Evolutionary conservation across 2,797 vertebrate species (phyloP).

Genomic region (Sus cebifrons): DNA sequence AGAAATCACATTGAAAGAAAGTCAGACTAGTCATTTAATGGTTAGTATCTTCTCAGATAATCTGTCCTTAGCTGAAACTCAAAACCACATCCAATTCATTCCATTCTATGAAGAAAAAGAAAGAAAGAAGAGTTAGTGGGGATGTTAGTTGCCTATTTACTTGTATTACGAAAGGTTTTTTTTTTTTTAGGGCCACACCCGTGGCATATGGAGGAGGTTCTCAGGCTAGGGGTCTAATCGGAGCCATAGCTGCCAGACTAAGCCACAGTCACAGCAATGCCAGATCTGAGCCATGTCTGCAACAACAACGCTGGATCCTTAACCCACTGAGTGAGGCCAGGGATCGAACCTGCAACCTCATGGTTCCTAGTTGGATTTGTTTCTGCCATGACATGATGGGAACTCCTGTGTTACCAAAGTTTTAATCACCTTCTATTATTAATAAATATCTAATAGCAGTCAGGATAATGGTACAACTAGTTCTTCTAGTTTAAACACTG

Average conservation of each 20-base stretch:
- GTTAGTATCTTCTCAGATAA: not conserved
- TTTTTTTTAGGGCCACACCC: no score
- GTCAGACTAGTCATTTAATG: not conserved
- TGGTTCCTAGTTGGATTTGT: no score
- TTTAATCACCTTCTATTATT: conserved; percentile 15
- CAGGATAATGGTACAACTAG: not conserved
- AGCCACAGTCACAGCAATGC: no score
- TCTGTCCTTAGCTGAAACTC: not conserved
- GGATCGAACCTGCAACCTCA: no score
- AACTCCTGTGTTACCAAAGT: not conserved
- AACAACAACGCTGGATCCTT: no score
- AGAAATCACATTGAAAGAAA: not conserved
- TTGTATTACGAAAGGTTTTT: not conserved
- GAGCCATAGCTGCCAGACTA: no score
- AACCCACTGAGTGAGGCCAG: no score
- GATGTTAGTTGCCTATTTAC: not conserved
- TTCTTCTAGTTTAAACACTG: not conserved
- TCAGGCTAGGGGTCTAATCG: no score
- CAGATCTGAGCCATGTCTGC: no score
- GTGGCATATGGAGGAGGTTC: no score
- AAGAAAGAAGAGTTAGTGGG: no score
- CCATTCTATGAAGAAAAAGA: not conserved
- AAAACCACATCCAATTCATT: not conserved
- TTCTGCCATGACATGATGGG: no score
- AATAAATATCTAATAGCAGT: not conserved